These are phyloP conservation scores for Drosophila auraria DNA, from an alignment of 1,140 invertebrate species.

Conservation along the genomic window DNA sequence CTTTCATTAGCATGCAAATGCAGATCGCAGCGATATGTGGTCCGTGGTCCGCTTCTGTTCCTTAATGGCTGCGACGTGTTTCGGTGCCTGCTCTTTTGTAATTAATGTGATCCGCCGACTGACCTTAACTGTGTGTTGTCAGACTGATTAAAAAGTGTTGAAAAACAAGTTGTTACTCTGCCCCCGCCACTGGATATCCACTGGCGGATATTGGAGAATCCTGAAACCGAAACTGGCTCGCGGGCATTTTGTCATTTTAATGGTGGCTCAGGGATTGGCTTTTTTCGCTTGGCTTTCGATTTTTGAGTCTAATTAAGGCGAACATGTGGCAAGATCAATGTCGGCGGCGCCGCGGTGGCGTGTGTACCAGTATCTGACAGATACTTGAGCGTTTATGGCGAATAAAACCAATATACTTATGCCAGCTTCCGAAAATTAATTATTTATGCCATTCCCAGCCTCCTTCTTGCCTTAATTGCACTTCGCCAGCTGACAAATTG, in stretches of 20 bases:
- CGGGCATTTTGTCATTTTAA: constrained; percentile 72
- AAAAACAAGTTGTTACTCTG: constrained; percentile 71
- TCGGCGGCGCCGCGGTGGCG: constrained; percentile 62
- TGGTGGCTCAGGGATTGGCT: constrained; percentile 48
- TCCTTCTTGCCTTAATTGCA: constrained; percentile 68
- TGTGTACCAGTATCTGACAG: constrained; percentile 53
- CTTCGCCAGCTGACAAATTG: constrained; percentile 58
- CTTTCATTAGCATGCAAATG: constrained; percentile 76
- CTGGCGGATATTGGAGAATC: constrained; percentile 14
- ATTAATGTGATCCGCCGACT: constrained; percentile 73
- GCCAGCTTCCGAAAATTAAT: constrained; percentile 75
- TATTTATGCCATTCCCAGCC: constrained; percentile 65
- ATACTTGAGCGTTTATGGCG: constrained; percentile 54
- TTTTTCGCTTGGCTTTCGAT: constrained; percentile 49
- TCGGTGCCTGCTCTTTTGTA: constrained; percentile 63
- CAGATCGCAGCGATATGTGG: constrained; percentile 47
- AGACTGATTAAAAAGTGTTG: constrained; percentile 79
- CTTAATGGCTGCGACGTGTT: constrained; percentile 76
- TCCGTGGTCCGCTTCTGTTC: constrained; percentile 44
- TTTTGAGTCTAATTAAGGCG: constrained; percentile 75
- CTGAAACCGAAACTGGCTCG: constrained; percentile 46
- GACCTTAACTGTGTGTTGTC: constrained; percentile 79
- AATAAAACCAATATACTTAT: constrained; percentile 41
- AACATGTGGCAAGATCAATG: constrained; percentile 82
- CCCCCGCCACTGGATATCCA: constrained; percentile 14